These are phyloP conservation scores for Halictus ligatus DNA, from an alignment of 2,888 invertebrate genomes.

Conservation along the genomic window DNA sequence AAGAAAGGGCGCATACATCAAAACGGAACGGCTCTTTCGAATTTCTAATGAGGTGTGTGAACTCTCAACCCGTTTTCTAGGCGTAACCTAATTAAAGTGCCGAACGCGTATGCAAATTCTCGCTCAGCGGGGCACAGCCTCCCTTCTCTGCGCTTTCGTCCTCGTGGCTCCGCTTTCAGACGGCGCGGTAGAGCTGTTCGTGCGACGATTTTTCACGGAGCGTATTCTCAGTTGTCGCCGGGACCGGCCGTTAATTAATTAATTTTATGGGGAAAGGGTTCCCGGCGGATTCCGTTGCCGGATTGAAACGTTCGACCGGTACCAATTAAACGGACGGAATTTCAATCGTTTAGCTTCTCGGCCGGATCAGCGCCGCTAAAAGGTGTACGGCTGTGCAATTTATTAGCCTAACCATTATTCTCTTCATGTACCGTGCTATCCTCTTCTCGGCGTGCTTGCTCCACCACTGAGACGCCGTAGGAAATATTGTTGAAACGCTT, in stretches of 20 bases:
- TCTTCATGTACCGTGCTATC: not conserved
- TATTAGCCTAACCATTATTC: not conserved
- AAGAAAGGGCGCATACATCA: constrained; percentile 52
- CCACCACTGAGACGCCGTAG: not conserved
- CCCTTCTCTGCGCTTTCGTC: constrained; percentile 45
- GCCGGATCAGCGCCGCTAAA: not conserved
- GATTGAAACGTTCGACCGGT: constrained; percentile 30
- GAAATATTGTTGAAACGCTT: not conserved
- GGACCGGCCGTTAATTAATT: constrained; percentile 71
- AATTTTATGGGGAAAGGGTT: constrained; percentile 43
- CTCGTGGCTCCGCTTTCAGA: constrained; percentile 35
- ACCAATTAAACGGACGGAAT: constrained; percentile 16
- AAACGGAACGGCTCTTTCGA: constrained; percentile 73
- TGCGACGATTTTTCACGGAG: constrained; percentile 52
- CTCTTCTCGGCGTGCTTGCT: not conserved
- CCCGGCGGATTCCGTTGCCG: constrained; percentile 40
- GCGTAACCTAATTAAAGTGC: constrained; percentile 82
- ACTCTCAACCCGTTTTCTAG: constrained; percentile 79
- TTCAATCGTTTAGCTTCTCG: constrained; percentile 25
- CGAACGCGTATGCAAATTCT: constrained; percentile 81
- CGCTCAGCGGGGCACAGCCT: constrained; percentile 75
- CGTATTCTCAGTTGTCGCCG: constrained; percentile 51
- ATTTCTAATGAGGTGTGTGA: constrained; percentile 83
- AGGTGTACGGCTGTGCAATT: not conserved
- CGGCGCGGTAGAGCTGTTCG: constrained; percentile 28